These are phyloP conservation scores for Didymodactylos carnosus DNA, from an alignment of 2,888 invertebrate genomes.

Conservation along the genomic window DNA sequence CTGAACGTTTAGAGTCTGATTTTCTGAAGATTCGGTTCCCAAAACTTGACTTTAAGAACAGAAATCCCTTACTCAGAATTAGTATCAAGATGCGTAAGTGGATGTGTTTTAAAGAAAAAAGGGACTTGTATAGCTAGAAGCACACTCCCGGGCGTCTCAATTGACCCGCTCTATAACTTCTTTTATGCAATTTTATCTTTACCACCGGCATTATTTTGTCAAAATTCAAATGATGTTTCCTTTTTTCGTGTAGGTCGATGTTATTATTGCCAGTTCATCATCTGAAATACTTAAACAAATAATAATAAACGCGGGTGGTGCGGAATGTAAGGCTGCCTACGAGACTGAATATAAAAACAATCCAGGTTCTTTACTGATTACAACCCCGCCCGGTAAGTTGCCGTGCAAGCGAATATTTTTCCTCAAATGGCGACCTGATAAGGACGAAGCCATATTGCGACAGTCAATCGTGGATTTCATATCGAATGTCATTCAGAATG, in stretches of 20 bases:
- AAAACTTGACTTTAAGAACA: no score
- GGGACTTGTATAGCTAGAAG: no score
- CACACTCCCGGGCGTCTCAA: no score
- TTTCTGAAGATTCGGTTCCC: no score
- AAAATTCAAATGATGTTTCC: no score
- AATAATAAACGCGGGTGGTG: neutral
- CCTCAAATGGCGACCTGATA: neutral
- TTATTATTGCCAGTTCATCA: neutral
- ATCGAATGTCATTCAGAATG: neutral
- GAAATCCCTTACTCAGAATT: no score
- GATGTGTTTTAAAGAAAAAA: no score
- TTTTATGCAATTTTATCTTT: no score
- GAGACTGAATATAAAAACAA: neutral
- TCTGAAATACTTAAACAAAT: neutral
- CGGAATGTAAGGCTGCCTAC: neutral
- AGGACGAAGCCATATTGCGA: neutral
- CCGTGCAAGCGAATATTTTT: neutral
- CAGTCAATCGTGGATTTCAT: neutral
- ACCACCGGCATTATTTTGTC: no score
- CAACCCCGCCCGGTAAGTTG: neutral
- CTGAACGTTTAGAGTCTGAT: no score
- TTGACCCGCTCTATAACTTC: no score
- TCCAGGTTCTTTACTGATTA: neutral
- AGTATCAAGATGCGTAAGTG: no score
- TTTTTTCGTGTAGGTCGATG: neutral